Evolutionary conservation across 2,888 invertebrate genomes (phyloP), one percentile per base, ranked within the genome.

Genomic region (Linnaemya vulpina): DNA sequence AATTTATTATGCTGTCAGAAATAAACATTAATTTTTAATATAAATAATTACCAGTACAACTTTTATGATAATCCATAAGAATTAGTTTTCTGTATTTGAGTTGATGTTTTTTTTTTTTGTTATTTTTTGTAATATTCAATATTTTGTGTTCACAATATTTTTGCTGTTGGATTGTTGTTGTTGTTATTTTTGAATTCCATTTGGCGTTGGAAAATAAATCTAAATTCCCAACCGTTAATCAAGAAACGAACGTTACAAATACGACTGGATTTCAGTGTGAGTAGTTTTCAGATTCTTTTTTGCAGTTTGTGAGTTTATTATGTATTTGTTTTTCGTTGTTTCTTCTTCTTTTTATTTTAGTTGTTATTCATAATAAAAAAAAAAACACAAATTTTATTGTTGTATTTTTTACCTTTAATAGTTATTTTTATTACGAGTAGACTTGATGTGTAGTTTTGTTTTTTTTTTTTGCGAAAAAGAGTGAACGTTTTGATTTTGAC

Each of bases 11-110:
- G 63, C 43, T 53, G n/a, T 35, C 17, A 35, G 35, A 15, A 38
- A 43, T 71, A 17, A 79, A 63, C 35, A 46, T 51, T 51, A 55
- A 77, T 46, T 51, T 60, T 70, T 40, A 38, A 73, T 76, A 20
- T 1, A 22, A 65, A 75, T 79, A 87, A 87, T 91, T 91, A 91
- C 91, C 91, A 88, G 90, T 89, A 65, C 90, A 84, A 53, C 89
- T 85, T 87, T 91, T 91, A 77, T 90, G 88, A 88, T 90, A 91
- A 88, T 91, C 90, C 90, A 91, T 91, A 86, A 65, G 78, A 81
- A 70, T 43, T 63, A 35, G 25, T 38, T 74, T 1, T 62, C 13
- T 43, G 62, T 71, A 62, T 78, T 49, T 15, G 22, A n/a, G 30
- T 68, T 71, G 20, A 20, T 35, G 15, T 58, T 77, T 46, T 74